Evolutionary conservation across 2,888 invertebrate species (phyloP).

Genomic region (Lasioglossum calceatum): DNA sequence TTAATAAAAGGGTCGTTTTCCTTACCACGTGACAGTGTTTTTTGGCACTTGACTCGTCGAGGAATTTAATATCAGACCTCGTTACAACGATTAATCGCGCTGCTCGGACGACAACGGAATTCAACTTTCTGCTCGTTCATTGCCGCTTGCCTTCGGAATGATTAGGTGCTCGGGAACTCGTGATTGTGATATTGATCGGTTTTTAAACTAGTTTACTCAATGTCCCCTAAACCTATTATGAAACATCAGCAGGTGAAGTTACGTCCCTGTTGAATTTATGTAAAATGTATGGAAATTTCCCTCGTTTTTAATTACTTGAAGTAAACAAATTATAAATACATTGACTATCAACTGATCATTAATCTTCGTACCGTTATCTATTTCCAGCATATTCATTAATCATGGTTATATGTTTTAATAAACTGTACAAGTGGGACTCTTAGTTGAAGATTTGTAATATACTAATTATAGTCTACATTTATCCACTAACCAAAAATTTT

Average conservation of each 20-base stretch:
- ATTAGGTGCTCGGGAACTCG: neutral
- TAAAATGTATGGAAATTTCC: neutral
- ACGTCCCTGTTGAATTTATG: neutral
- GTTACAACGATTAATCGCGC: conserved; percentile 41
- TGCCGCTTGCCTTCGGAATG: conserved; percentile 30
- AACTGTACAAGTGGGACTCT: too few species aligned
- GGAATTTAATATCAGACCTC: conserved; percentile 38
- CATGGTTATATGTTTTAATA: too few species aligned
- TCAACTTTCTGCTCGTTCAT: conserved; percentile 41
- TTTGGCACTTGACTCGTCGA: conserved; percentile 7
- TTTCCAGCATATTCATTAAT: too few species aligned
- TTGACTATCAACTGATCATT: too few species aligned
- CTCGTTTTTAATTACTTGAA: neutral
- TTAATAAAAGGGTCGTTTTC: neutral
- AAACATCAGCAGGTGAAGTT: neutral
- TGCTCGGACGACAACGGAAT: conserved; percentile 26
- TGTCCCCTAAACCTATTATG: neutral
- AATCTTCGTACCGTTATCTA: too few species aligned
- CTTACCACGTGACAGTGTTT: conserved; percentile 24
- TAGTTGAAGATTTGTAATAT: too few species aligned
- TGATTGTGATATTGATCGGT: conserved; percentile 3
- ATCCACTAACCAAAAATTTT: too few species aligned
- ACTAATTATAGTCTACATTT: too few species aligned
- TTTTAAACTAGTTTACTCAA: conserved; percentile 15
- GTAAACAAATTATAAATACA: neutral